Conservation (phyloP, 2,888 invertebrate species). For the Endomychus coccineus region DNA sequence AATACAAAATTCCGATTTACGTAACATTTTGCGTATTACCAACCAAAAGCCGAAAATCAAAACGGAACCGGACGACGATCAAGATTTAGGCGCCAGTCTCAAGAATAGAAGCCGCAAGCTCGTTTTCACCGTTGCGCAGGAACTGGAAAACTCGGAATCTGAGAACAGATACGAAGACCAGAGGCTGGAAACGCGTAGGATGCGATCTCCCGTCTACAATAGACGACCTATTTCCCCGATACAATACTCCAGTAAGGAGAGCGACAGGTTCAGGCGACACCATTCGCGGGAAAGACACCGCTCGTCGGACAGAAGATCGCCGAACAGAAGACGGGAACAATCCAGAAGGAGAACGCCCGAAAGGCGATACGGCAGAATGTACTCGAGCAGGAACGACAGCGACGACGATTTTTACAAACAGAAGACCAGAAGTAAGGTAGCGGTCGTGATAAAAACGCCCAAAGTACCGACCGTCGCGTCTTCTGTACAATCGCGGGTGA, state of each 20-base stretch:
- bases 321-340: conserved; percentile 6
- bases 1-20: conserved; percentile 26
- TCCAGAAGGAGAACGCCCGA: conserved; percentile 7
- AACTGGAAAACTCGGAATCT: background rate
- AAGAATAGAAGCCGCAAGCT: conserved; percentile 33
- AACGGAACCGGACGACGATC: conserved; percentile 17
- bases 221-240: conserved; percentile 4
- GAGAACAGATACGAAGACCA: background rate
- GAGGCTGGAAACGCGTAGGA: background rate
- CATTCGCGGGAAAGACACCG: conserved; percentile 7
- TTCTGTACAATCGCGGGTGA: conserved; percentile 38
- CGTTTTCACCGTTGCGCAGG: conserved; percentile 29
- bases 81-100: conserved; percentile 32
- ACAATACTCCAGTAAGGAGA: background rate
- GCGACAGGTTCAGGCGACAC: conserved; percentile 5
- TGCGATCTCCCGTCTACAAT: background rate
- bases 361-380: conserved; percentile 11
- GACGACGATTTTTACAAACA: conserved; percentile 15
- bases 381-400: conserved; percentile 22
- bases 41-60: conserved; percentile 17
- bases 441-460: conserved; percentile 39
- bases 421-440: conserved; percentile 40
- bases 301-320: conserved; percentile 6
- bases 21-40: conserved; percentile 29
- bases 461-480: conserved; percentile 39